A percentile compares a stretch with the other conserved stretches of the same genome.
Conservation (phyloP, 2,888 invertebrate species). For the Cosmia trapezina region DNA sequence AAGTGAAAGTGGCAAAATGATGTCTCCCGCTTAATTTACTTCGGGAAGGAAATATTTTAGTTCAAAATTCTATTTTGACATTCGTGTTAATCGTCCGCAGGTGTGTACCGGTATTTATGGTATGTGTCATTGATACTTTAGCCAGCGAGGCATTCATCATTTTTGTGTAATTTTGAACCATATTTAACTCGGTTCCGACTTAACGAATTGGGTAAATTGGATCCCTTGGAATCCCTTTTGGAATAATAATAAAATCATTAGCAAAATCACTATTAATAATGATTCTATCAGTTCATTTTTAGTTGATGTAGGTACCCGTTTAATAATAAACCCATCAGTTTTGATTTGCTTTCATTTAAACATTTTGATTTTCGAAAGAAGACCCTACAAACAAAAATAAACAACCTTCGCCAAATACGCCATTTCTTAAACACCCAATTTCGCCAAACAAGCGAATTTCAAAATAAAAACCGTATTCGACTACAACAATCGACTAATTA, state of each 20-base stretch:
- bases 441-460: conserved; percentile 36
- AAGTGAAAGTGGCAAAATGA: conserved; percentile 53
- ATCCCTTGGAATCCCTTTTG: conserved; percentile 40
- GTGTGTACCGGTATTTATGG: conserved; percentile 77
- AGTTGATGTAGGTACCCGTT: conserved; percentile 44
- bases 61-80: conserved; percentile 86
- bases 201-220: conserved; percentile 49
- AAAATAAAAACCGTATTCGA: conserved; percentile 54
- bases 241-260: too few relatives aligned
- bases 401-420: conserved; percentile 12
- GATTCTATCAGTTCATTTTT: conserved; percentile 50
- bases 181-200: conserved; percentile 43
- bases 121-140: conserved; percentile 77
- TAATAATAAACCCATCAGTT: conserved; percentile 29
- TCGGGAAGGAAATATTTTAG: conserved; percentile 81
- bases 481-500: conserved; percentile 66
- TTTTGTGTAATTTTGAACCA: conserved; percentile 62
- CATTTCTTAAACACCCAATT: conserved; percentile 46
- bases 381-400: conserved; percentile 6
- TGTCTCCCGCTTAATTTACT: conserved; percentile 77
- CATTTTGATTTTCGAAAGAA: background rate
- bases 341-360: background rate
- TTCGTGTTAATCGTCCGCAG: conserved; percentile 87
- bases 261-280: conserved; percentile 59
- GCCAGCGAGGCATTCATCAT: conserved; percentile 67